These are phyloP conservation scores for Vanacampus margaritifer DNA, from an alignment of 2,113 vertebrate species.

Conservation along the genomic window DNA sequence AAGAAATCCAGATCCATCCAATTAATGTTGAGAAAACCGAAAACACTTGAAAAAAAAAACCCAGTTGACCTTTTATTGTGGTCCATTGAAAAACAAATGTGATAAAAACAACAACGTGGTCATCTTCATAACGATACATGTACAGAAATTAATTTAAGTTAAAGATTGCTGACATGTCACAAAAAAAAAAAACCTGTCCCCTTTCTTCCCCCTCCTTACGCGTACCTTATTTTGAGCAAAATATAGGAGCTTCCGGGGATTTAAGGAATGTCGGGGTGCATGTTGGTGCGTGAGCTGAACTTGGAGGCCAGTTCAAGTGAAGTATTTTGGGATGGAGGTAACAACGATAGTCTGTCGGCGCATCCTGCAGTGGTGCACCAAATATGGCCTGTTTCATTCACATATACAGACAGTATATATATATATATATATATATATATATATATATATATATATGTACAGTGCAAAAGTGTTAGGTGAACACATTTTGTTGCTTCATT, in stretches of 20 bases:
- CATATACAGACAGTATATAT: conserved; percentile 28
- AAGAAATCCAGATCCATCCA: neutral
- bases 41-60: conserved; percentile 7
- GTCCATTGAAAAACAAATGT: conserved; percentile 65
- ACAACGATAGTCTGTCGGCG: conserved; percentile 31
- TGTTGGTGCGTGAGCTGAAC: conserved; percentile 37
- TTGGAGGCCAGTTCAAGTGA: conserved; percentile 12
- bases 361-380: conserved; percentile 58
- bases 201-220: neutral
- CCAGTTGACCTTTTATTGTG: conserved; percentile 64
- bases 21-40: neutral
- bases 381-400: conserved; percentile 37
- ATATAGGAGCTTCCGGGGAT: conserved; percentile 5
- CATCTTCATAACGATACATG: conserved; percentile 59
- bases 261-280: conserved; percentile 66
- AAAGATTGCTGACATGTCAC: conserved; percentile 55
- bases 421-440: too few species aligned
- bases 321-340: conserved; percentile 29
- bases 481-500: neutral
- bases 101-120: conserved; percentile 65
- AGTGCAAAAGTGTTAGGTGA: neutral
- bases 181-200: conserved; percentile 42
- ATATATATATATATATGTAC: too few species aligned
- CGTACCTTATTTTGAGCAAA: conserved; percentile 33
- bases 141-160: conserved; percentile 67